Conservation (phyloP, 2,113 vertebrate genomes). For the Odocoileus hemionus region DNA sequence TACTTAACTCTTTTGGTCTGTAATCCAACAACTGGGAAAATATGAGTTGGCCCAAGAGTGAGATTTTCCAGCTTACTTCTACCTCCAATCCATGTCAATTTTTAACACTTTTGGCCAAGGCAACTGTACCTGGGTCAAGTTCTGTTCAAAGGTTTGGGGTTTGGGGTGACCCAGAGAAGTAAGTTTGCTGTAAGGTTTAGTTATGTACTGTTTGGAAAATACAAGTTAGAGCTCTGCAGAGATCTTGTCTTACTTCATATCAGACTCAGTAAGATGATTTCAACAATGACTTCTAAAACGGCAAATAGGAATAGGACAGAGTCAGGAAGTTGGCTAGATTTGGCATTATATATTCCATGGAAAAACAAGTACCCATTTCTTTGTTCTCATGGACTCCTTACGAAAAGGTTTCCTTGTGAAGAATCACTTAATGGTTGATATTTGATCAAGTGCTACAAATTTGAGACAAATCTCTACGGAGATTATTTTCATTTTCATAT, state of each 20-base stretch:
- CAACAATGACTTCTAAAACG: not conserved
- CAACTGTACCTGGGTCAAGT: not conserved
- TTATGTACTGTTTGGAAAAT: not conserved
- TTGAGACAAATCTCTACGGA: not conserved
- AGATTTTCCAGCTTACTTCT: not conserved
- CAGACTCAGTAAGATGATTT: not conserved
- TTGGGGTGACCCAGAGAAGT: not conserved
- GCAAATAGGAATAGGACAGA: not conserved
- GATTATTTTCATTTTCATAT: slow-evolving; percentile 26
- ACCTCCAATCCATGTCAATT: not conserved
- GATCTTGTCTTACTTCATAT: not conserved
- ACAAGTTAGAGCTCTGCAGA: not conserved
- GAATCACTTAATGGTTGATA: slow-evolving; percentile 8
- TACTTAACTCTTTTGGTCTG: not conserved
- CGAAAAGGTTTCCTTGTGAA: slow-evolving; percentile 21
- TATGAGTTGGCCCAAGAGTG: not conserved
- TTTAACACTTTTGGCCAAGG: not conserved
- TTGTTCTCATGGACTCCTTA: not conserved
- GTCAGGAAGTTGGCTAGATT: not conserved
- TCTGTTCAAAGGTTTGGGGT: not conserved
- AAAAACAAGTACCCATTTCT: slow-evolving; percentile 30
- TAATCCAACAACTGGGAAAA: not conserved
- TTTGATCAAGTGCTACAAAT: slow-evolving; percentile 9
- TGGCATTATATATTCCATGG: not conserved
- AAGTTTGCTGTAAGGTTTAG: not conserved